These are phyloP conservation scores for Cactoblastis cactorum DNA, from an alignment of 2,888 invertebrate species.

Conservation along the genomic window DNA sequence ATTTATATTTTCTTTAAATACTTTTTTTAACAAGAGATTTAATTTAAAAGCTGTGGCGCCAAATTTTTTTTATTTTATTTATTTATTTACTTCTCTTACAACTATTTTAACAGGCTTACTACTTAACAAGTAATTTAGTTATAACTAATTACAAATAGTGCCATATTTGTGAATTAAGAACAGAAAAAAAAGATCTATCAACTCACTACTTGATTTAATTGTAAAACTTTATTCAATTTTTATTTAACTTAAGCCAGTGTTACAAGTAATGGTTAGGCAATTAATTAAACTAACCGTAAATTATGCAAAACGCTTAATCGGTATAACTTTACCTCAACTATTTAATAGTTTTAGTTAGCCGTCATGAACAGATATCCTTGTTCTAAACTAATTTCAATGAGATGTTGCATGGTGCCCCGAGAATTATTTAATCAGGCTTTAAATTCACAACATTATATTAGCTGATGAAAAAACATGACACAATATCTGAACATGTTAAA, in stretches of 20 bases:
- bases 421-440: background rate
- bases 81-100: too few species aligned
- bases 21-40: background rate
- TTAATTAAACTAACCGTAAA: slow-evolving; percentile 1
- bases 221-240: too few species aligned
- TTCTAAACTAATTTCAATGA: slow-evolving; percentile 1
- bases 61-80: too few species aligned
- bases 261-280: background rate
- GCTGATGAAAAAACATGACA: background rate
- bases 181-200: too few species aligned
- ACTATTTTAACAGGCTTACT: too few species aligned
- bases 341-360: slow-evolving; percentile 10
- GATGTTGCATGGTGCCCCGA: background rate
- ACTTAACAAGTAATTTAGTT: too few species aligned
- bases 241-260: background rate
- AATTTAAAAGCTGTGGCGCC: background rate
- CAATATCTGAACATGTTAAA: too few species aligned
- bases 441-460: too few species aligned
- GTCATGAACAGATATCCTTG: background rate
- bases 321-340: slow-evolving; percentile 11
- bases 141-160: too few species aligned
- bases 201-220: too few species aligned
- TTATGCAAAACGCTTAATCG: slow-evolving; percentile 8
- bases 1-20: background rate
- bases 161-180: too few species aligned